Evolutionary conservation across 92 coral and sea anemone genomes (phyloP).

Genomic region (Chrysogorgia sp.): DNA sequence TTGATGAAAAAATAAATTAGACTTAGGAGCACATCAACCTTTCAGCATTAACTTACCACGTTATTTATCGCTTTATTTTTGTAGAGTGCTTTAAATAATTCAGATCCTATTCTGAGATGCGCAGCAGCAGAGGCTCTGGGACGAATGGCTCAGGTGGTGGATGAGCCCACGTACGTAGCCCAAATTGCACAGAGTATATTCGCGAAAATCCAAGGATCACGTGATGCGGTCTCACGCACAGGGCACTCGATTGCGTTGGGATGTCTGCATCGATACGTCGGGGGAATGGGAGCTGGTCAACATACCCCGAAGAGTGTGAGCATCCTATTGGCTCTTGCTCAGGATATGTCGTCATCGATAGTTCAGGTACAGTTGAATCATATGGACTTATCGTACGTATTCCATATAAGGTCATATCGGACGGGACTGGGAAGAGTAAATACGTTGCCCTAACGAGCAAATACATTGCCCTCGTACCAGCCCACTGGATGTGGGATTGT

Average conservation of each 20-base stretch:
- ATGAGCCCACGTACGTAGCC: constrained; percentile 88
- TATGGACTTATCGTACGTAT: no score
- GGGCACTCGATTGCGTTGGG: constrained; percentile 97
- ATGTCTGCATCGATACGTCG: constrained; percentile 97
- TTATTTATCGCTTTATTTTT: no score
- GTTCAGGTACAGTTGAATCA: constrained; percentile 83
- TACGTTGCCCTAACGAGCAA: no score
- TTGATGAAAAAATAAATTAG: no score
- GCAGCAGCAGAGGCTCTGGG: constrained; percentile 99
- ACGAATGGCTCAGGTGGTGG: constrained; percentile 98
- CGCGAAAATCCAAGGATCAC: constrained; percentile 89
- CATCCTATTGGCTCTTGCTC: constrained; percentile 89
- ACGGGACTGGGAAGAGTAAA: no score
- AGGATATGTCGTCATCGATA: constrained; percentile 94
- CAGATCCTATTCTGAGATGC: constrained; percentile 96
- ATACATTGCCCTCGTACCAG: no score
- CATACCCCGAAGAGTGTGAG: constrained; percentile 96
- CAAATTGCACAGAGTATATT: constrained; percentile 93
- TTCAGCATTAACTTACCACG: no score
- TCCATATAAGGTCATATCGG: no score
- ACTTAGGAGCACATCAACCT: no score
- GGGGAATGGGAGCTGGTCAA: constrained; percentile 99
- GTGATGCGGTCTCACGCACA: constrained; percentile 95
- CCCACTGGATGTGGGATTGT: no score
- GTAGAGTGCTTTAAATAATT: constrained; percentile 89